Percentiles rank a stretch among this genome's conserved stretches.
Evolutionary conservation across 2,888 invertebrate species (phyloP).

Genomic region (Erannis defoliaria): DNA sequence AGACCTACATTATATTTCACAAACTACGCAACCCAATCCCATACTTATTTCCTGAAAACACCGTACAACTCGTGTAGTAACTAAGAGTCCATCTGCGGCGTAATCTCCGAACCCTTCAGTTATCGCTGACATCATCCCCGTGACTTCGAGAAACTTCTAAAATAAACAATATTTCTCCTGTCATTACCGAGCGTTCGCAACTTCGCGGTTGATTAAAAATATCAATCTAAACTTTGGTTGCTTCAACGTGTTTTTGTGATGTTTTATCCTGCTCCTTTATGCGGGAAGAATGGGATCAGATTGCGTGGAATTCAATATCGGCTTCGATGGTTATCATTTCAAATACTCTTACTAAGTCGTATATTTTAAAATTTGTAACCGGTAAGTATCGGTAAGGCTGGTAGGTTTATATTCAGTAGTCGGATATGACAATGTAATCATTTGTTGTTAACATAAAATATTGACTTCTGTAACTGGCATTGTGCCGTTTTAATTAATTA

Average conservation of each 20-base stretch:
- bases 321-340: slow-evolving; percentile 13
- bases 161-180: slow-evolving; percentile 66
- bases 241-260: slow-evolving; percentile 23
- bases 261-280: slow-evolving; percentile 33
- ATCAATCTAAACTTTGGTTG: slow-evolving; percentile 56
- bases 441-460: too few species aligned
- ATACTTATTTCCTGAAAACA: background rate
- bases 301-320: slow-evolving; percentile 22
- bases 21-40: background rate
- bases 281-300: slow-evolving; percentile 30
- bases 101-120: slow-evolving; percentile 24
- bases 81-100: slow-evolving; percentile 4
- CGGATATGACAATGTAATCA: too few species aligned
- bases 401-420: background rate
- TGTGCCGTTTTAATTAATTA: too few species aligned
- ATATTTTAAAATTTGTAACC: background rate
- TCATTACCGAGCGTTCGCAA: slow-evolving; percentile 58
- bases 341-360: background rate
- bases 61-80: background rate
- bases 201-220: slow-evolving; percentile 69
- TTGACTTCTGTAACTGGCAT: too few species aligned
- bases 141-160: slow-evolving; percentile 51
- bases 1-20: background rate
- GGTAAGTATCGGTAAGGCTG: background rate
- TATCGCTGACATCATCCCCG: slow-evolving; percentile 26